Base-by-base conservation (phyloP, 2,888 invertebrate species). In the Caenorhabditis sp. region DNA sequence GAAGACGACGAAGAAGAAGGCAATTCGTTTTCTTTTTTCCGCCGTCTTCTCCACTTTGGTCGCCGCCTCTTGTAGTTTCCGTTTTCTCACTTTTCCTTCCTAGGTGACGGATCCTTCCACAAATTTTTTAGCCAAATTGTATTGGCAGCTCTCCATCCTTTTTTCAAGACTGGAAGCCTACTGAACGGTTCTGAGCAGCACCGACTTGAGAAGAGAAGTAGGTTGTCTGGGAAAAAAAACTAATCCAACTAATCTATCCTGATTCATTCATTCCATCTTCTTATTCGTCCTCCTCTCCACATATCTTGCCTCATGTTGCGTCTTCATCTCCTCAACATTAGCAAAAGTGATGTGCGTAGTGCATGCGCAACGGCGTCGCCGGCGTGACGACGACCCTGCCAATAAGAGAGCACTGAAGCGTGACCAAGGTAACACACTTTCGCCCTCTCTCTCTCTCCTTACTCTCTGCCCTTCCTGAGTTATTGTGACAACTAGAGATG, bases 381-480 rank as follows among this genome's bases (percentile, higher is more conserved):
- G 64, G 49, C 49, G 63, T 44, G 64, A 66, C 49, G 68, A 68
- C 68, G 68, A 68, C 68, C 54, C 68, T 35, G 19, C 54, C 68
- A 68, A 68, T 68, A 54, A 68, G 54, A 16, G 73, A 73, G 61
- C 73, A 73, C 35, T 61, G 59, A 73, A 73, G 73, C 73, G 73
- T 73, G 73, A 38, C 73, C 73, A 73, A 73, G 73, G 73, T 73
- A 73, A 73, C 73, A 73, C 63, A 73, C 58, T 26, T 59, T n/a
- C 58, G 12, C 56, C 14, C 19, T 38, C 47, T 61, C 26, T 41
- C 73, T 35, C 47, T 19, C 47, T 24, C 58, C 56, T 41, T 14
- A 24, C 24, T 47, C 63, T 28, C 1, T 22, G 61, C 5, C 61
- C 61, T 72, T 58, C 31, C 38, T 24, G 41, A 19, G 63, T 63